Conservation (phyloP, 2,797 vertebrate species). For the Coregonus sp. region DNA sequence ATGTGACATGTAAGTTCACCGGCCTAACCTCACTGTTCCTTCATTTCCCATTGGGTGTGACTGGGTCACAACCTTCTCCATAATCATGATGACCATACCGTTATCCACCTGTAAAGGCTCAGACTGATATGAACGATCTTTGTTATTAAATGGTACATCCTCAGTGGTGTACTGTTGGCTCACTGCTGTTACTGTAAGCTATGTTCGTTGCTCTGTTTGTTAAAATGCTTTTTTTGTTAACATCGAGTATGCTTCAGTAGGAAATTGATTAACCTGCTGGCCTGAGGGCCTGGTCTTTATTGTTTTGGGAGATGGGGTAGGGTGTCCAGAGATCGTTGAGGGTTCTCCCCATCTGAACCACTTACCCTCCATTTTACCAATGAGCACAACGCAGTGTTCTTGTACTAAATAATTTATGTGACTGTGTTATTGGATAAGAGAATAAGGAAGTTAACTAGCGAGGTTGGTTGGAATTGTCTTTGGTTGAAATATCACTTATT, state of each 20-base stretch:
- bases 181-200: not conserved
- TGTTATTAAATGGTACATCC: not conserved
- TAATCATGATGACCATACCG: slow-evolving; percentile 49
- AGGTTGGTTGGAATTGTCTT: slow-evolving; percentile 50
- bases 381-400: not conserved
- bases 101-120: slow-evolving; percentile 17
- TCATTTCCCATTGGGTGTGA: slow-evolving; percentile 44
- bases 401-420: not conserved
- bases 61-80: slow-evolving; percentile 48
- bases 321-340: not conserved
- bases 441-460: slow-evolving; percentile 14
- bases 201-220: not conserved
- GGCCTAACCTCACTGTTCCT: slow-evolving; percentile 49
- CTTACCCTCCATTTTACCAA: not conserved
- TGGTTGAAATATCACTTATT: slow-evolving; percentile 42
- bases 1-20: slow-evolving; percentile 54
- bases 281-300: not conserved
- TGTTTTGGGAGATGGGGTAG: not conserved
- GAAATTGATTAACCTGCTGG: not conserved
- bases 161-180: not conserved
- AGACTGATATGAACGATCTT: slow-evolving; percentile 20
- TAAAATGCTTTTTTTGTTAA: not conserved
- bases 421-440: not conserved
- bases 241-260: not conserved
- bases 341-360: not conserved